Percentiles rank a stretch among this genome's conserved stretches.
Conservation (phyloP, 2,113 vertebrate genomes). For the Daboia siamensis region DNA sequence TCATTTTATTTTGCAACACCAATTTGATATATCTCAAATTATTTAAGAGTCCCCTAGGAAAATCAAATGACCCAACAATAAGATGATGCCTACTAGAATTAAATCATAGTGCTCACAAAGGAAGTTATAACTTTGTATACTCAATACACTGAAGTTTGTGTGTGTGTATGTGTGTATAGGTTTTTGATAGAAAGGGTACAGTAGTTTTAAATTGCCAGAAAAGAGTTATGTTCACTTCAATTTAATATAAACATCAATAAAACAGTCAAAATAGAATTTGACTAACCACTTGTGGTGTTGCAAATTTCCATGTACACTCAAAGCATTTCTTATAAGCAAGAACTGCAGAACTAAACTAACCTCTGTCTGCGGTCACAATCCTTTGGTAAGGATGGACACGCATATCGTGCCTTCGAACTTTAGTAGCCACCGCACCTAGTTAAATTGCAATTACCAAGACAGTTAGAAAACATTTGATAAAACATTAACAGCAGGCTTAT, state of each 20-base stretch:
- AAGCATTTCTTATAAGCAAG: constrained; percentile 75
- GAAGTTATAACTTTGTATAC: constrained; percentile 42
- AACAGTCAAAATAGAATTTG: constrained; percentile 49
- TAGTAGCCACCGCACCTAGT: constrained; percentile 99
- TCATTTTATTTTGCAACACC: constrained; percentile 77
- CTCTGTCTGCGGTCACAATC: constrained; percentile 99
- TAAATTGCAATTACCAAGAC: constrained; percentile 97
- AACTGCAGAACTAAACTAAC: constrained; percentile 98
- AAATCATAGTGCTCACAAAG: constrained; percentile 42
- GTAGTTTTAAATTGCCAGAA: constrained; percentile 20
- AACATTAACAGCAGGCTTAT: constrained; percentile 86
- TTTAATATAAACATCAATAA: constrained; percentile 40
- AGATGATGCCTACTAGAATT: constrained; percentile 55
- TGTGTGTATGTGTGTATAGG: constrained; percentile 49
- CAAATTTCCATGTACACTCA: constrained; percentile 74
- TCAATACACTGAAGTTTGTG: constrained; percentile 39
- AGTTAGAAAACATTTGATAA: constrained; percentile 88
- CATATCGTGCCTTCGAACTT: constrained; percentile 99
- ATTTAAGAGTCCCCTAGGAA: constrained; percentile 54
- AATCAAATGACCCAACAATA: constrained; percentile 49
- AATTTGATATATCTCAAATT: constrained; percentile 64
- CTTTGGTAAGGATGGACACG: constrained; percentile 99
- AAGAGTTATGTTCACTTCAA: constrained; percentile 37
- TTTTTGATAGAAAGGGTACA: constrained; percentile 54
- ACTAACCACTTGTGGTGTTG: constrained; percentile 77